Evolutionary conservation across 2,797 vertebrate genomes (phyloP).

Genomic region (Hyperoplus immaculatus): DNA sequence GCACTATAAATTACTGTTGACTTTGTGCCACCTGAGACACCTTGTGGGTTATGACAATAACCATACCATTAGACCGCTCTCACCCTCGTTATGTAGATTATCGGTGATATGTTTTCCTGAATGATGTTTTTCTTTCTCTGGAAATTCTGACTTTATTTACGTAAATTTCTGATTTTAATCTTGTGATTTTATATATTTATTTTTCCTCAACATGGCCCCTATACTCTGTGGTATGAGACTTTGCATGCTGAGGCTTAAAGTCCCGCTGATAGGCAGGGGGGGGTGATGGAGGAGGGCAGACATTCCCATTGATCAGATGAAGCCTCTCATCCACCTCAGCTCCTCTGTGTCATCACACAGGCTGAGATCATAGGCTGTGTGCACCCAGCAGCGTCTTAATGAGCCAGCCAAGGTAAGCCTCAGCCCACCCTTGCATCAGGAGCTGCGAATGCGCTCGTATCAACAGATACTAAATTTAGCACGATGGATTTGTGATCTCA

Average conservation of each 20-base stretch:
- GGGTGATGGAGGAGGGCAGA: constrained; percentile 28
- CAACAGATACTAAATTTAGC: constrained; percentile 49
- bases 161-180: too few relatives aligned
- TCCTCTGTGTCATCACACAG: constrained; percentile 54
- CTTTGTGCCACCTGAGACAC: too few relatives aligned
- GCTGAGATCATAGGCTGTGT: constrained; percentile 55
- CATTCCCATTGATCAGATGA: constrained; percentile 57
- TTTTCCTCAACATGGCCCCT: too few relatives aligned
- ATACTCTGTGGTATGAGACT: neutral
- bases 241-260: constrained; percentile 26
- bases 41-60: too few relatives aligned
- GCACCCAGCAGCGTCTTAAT: constrained; percentile 60
- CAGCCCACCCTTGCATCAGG: constrained; percentile 48
- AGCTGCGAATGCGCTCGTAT: constrained; percentile 1
- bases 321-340: constrained; percentile 59
- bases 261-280: constrained; percentile 8
- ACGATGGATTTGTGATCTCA: constrained; percentile 32
- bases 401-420: constrained; percentile 58
- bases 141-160: too few relatives aligned
- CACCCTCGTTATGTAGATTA: too few relatives aligned
- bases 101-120: too few relatives aligned
- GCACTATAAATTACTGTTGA: too few relatives aligned
- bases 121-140: too few relatives aligned
- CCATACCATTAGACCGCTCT: too few relatives aligned
- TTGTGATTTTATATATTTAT: too few relatives aligned